Conservation (phyloP, 2,113 vertebrate species). For the Speoplatyrhinus poulsoni region DNA sequence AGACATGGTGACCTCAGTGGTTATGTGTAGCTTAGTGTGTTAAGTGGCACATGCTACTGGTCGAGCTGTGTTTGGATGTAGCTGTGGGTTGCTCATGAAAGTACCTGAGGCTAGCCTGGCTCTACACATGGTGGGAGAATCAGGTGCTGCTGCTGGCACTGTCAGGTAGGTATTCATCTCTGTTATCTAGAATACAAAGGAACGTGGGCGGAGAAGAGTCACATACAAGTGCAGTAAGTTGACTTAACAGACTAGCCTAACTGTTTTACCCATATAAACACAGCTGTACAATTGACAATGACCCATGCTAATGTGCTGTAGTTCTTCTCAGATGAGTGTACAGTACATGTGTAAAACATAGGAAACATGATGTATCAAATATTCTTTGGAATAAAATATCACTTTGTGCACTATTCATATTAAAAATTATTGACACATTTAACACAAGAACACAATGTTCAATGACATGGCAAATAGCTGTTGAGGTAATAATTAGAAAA, state of each 20-base stretch:
- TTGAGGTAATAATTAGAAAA: no score
- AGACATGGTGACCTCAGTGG: no score
- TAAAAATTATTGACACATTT: no score
- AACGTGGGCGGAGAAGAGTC: slow-evolving; percentile 1
- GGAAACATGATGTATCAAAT: not conserved
- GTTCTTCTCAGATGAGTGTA: no score
- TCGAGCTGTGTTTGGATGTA: slow-evolving; percentile 4
- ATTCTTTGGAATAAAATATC: not conserved
- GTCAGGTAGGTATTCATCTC: slow-evolving; percentile 92
- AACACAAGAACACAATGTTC: no score
- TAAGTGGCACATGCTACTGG: not conserved
- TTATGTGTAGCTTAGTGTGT: not conserved
- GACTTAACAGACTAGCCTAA: no score
- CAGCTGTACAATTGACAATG: no score
- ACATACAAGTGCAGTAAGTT: not conserved
- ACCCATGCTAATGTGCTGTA: no score
- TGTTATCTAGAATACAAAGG: slow-evolving; percentile 59
- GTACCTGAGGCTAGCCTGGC: slow-evolving; percentile 92
- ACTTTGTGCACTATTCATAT: not conserved
- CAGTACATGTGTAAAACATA: not conserved
- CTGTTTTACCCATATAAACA: no score
- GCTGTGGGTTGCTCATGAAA: slow-evolving; percentile 13
- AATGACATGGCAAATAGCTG: no score
- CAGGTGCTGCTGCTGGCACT: slow-evolving; percentile 83
- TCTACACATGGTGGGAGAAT: slow-evolving; percentile 88